Evolutionary conservation across 2,797 vertebrate genomes (phyloP).

Genomic region (Hydrolagus colliei): DNA sequence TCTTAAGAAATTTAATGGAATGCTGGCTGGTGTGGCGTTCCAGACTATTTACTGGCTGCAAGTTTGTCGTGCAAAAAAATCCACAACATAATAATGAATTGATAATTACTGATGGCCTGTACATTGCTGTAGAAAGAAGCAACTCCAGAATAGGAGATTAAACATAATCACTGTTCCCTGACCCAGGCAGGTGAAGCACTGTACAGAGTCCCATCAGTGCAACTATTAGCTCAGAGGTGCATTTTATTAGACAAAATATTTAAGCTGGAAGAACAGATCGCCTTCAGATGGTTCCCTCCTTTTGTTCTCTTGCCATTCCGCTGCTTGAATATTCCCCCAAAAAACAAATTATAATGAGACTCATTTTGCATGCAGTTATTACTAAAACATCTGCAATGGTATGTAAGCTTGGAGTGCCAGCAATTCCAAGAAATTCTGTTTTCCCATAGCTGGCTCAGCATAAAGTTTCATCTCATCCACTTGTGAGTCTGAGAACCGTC

Average conservation of each 20-base stretch:
- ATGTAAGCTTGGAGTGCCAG: background rate
- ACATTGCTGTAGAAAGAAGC: no score
- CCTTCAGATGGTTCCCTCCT: background rate
- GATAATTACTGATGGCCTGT: background rate
- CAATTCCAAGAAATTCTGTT: background rate
- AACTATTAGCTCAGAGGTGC: background rate
- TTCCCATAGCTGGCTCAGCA: no score
- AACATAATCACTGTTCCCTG: no score
- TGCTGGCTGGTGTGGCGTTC: constrained; percentile 2
- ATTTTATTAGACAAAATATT: background rate
- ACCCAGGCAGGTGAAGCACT: no score
- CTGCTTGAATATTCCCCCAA: background rate
- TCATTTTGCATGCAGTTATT: background rate
- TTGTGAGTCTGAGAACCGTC: background rate
- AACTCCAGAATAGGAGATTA: no score
- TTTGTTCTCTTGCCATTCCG: background rate
- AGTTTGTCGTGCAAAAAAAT: constrained; percentile 34
- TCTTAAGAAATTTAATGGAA: constrained; percentile 34
- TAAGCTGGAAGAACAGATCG: background rate
- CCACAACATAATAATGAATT: constrained; percentile 6
- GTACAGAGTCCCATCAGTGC: no score
- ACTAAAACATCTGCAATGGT: background rate
- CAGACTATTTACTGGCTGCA: constrained; percentile 29
- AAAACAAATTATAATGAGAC: background rate
- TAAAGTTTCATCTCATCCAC: no score